A percentile compares a stretch with the other conserved stretches of the same genome.
Evolutionary conservation across 2,113 vertebrate species (phyloP).

Genomic region (Chiloscyllium plagiosum): DNA sequence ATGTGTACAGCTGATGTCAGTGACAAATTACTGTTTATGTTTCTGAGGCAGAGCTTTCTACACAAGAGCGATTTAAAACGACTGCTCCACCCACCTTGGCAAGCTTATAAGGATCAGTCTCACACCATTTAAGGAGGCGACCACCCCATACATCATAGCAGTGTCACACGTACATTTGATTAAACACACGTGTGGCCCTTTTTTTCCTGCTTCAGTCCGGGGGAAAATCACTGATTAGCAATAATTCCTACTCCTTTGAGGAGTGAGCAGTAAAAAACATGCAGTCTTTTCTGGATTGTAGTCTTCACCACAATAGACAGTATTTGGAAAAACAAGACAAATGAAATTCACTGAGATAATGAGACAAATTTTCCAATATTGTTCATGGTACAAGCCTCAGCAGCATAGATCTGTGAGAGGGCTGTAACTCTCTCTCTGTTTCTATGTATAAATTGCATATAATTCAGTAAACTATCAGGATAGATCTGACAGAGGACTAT

Average conservation of each 20-base stretch:
- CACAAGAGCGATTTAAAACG: background rate
- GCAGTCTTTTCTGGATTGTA: background rate
- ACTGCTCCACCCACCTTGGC: constrained; percentile 1
- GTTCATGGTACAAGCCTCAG: no score
- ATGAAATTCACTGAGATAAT: background rate
- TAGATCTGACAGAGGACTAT: no score
- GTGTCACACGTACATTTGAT: background rate
- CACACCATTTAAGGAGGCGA: background rate
- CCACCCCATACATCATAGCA: background rate
- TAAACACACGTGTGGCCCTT: background rate
- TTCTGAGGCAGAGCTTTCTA: background rate
- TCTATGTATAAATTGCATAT: no score
- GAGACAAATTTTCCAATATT: no score
- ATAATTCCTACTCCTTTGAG: background rate
- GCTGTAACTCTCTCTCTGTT: no score
- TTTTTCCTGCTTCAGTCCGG: background rate
- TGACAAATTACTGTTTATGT: constrained; percentile 19
- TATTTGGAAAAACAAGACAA: background rate
- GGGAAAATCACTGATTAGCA: no score
- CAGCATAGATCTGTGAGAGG: no score
- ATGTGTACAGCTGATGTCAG: background rate
- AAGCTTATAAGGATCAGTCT: background rate
- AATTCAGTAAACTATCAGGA: no score
- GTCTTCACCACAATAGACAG: background rate
- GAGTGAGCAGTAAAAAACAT: background rate